phyloP scores from a whole-genome alignment of 2,888 invertebrate genomes.

The Epirrita christyi region DNA sequence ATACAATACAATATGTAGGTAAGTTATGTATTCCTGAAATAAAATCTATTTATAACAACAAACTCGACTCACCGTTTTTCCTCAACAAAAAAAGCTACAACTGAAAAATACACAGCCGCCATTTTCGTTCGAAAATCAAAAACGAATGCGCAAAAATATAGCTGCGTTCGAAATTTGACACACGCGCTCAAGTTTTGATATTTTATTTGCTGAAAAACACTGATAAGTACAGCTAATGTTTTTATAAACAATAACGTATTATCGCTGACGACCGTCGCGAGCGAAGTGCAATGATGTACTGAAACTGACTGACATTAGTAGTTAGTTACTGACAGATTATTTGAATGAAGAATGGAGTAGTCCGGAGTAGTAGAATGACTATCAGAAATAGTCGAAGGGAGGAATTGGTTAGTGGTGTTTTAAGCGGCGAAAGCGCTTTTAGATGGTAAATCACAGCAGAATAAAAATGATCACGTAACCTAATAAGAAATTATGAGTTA shows the following conservation, averaged over 20 bases:
- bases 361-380: slow-evolving; percentile 60
- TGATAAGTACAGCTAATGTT: slow-evolving; percentile 1
- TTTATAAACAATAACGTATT: background rate
- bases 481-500: too few relatives aligned
- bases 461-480: too few relatives aligned
- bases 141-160: slow-evolving; percentile 26
- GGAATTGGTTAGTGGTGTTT: slow-evolving; percentile 46
- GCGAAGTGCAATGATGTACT: slow-evolving; percentile 45
- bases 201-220: slow-evolving; percentile 21
- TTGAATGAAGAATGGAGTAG: slow-evolving; percentile 60
- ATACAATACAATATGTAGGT: background rate
- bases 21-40: slow-evolving; percentile 19
- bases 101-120: slow-evolving; percentile 26
- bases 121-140: slow-evolving; percentile 29
- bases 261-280: slow-evolving; percentile 17
- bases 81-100: slow-evolving; percentile 20
- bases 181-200: slow-evolving; percentile 26
- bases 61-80: slow-evolving; percentile 32
- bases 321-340: slow-evolving; percentile 33
- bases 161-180: slow-evolving; percentile 19
- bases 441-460: background rate
- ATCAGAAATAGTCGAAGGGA: slow-evolving; percentile 76
- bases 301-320: slow-evolving; percentile 32
- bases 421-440: slow-evolving; percentile 55
- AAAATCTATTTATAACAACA: slow-evolving; percentile 18